These are phyloP conservation scores for Epizoanthus ramosus DNA, from an alignment of 92 coral and sea anemone species.

Conservation along the genomic window DNA sequence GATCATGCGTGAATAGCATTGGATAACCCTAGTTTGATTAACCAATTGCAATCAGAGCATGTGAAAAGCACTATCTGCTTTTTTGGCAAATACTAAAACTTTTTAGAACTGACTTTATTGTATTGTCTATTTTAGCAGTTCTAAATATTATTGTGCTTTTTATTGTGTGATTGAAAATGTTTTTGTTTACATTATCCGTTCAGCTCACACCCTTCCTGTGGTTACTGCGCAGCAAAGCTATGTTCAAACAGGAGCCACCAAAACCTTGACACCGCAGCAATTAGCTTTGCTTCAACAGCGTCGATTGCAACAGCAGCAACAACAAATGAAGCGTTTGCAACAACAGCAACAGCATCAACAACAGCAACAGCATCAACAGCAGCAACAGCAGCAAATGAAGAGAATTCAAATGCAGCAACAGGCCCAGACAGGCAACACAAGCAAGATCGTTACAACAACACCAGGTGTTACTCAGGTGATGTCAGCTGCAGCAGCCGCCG, in stretches of 20 bases:
- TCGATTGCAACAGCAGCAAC: conserved; percentile 52
- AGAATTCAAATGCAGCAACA: conserved; percentile 41
- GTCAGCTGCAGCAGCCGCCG: conserved; percentile 49
- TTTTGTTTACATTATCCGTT: background rate
- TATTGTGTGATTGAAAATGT: no score
- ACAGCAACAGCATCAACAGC: conserved; percentile 46
- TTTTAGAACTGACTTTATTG: no score
- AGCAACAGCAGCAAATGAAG: conserved; percentile 52
- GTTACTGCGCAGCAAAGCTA: conserved; percentile 24
- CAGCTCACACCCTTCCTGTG: conserved; percentile 37
- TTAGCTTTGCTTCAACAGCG: conserved; percentile 40
- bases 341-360: conserved; percentile 42
- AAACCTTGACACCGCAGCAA: conserved; percentile 58
- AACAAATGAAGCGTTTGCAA: conserved; percentile 48
- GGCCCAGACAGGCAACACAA: conserved; percentile 13
- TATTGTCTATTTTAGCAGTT: no score
- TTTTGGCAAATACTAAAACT: no score
- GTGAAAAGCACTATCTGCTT: no score
- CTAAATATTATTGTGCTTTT: no score
- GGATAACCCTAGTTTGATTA: no score
- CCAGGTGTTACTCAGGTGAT: conserved; percentile 22
- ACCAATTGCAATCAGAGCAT: no score
- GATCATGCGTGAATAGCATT: no score
- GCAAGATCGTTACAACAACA: conserved; percentile 31
- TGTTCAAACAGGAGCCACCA: conserved; percentile 32